Evolutionary conservation across 2,113 vertebrate genomes (phyloP), one percentile per base, ranked within the genome.

Genomic region (Ascaphus truei): DNA sequence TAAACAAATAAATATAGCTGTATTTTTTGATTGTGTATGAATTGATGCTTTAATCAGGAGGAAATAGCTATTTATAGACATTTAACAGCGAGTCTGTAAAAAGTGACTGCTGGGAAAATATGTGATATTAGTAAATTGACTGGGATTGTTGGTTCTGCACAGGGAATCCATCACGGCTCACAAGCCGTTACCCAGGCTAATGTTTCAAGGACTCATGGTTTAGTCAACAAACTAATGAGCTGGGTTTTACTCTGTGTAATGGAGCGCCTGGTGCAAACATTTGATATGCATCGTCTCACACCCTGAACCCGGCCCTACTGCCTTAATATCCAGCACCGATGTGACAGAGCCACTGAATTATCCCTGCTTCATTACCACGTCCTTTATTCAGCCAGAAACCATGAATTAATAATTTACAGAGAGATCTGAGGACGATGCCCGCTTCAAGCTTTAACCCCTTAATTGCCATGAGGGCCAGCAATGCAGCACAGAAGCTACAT

Each of bases 201-300:
- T 68, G 64, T 57, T 36, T 68, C 52, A 47, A 37, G 48, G 53
- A 27, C 53, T 33, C 15, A 22, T 16, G 41, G 52, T 68, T 58
- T 68, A 68, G 52, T 68, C 64, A 68, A 68, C 64, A 68, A 58
- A 26, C 64, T 68, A 68, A 68, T 68, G 64, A 68, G 52, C 64
- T 68, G 53, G 52, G 64, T 22, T 68, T 67, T 57, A 58, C 18
- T 34, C 52, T 7, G 27, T 50, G 53, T 68, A 68, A 68, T 50
- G 53, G 55, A 58, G 55, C 59, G 58, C 53, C 36, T 59, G 65
- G 26, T 50, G 23, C 39, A 23, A 68, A 16, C 65, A 68, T 59
- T 59, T 58, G 53, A 33, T 68, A 59, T 68, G 53, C 65, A 68
- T 58, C 53, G 59, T 47, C 39, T 59, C 29, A 15, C 65, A 59